These are phyloP conservation scores for Lordiphosa fenestrarum DNA, from an alignment of 2,888 invertebrate genomes.

Conservation along the genomic window DNA sequence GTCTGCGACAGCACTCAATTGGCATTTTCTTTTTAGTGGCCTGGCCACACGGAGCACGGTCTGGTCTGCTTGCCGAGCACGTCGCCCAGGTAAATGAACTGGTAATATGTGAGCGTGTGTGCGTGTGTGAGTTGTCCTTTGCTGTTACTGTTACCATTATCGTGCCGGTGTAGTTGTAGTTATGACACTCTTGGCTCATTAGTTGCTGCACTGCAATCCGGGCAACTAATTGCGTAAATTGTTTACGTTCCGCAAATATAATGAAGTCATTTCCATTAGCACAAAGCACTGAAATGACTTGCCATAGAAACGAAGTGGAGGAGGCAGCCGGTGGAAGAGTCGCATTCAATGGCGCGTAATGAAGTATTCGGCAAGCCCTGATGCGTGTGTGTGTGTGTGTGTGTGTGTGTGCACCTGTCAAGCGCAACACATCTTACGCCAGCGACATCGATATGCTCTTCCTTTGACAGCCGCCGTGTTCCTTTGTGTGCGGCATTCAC, in stretches of 20 bases:
- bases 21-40: constrained; percentile 62
- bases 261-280: constrained; percentile 72
- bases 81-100: constrained; percentile 70
- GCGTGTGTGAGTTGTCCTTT: constrained; percentile 40
- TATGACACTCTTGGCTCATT: constrained; percentile 72
- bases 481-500: constrained; percentile 53
- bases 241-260: constrained; percentile 71
- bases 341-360: constrained; percentile 61
- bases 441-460: constrained; percentile 62
- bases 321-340: not conserved
- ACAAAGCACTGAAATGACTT: constrained; percentile 61
- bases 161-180: constrained; percentile 51
- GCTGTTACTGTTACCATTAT: constrained; percentile 41
- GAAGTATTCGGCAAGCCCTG: constrained; percentile 38
- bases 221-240: constrained; percentile 70
- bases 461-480: not conserved
- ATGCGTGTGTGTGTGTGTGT: constrained; percentile 7
- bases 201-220: constrained; percentile 51
- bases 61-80: constrained; percentile 45
- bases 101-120: constrained; percentile 34
- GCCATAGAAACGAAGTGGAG: constrained; percentile 36
- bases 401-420: constrained; percentile 54
- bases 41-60: constrained; percentile 29
- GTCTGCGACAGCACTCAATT: constrained; percentile 47
- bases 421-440: constrained; percentile 48